Evolutionary conservation across 1,140 invertebrate species (phyloP).

Genomic region (fruit fly (Drosophila melanogaster)): DNA sequence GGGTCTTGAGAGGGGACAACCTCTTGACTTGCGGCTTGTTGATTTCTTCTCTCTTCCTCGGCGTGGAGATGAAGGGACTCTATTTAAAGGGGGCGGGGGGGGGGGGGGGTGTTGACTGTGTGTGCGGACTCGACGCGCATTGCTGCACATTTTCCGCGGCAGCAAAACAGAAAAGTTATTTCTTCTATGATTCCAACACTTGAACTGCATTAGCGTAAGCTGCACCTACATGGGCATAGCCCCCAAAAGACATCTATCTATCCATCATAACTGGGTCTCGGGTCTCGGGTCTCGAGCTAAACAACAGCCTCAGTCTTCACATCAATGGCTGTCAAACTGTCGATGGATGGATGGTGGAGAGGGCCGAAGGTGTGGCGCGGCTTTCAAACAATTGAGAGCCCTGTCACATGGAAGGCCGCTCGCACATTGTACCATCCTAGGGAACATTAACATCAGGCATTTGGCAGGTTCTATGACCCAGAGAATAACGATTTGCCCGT

Average conservation of each 20-base stretch:
- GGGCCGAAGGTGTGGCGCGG: constrained; percentile 21
- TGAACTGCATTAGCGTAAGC: constrained; percentile 81
- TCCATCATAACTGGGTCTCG: constrained; percentile 3
- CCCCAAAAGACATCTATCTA: constrained; percentile 9
- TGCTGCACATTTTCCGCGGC: constrained; percentile 62
- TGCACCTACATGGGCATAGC: constrained; percentile 34
- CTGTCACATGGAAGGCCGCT: constrained; percentile 20
- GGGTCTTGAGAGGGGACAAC: constrained; percentile 24
- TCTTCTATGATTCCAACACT: constrained; percentile 79
- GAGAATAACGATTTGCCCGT: constrained; percentile 11
- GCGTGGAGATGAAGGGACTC: constrained; percentile 9
- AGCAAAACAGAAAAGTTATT: constrained; percentile 59
- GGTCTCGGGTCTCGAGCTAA: background rate
- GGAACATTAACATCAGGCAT: constrained; percentile 23
- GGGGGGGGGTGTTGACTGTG: background rate
- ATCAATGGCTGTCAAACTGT: constrained; percentile 49
- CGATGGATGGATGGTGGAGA: too few species aligned
- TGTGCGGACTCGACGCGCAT: constrained; percentile 41
- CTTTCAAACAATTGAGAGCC: background rate
- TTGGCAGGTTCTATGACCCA: constrained; percentile 28
- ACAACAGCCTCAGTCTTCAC: background rate
- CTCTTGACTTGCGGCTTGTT: constrained; percentile 61
- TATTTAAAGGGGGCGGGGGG: background rate
- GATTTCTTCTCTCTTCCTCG: constrained; percentile 43
- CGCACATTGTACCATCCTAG: constrained; percentile 15